Evolutionary conservation across 2,797 vertebrate species (phyloP).

Genomic region (Artibeus jamaicensis): DNA sequence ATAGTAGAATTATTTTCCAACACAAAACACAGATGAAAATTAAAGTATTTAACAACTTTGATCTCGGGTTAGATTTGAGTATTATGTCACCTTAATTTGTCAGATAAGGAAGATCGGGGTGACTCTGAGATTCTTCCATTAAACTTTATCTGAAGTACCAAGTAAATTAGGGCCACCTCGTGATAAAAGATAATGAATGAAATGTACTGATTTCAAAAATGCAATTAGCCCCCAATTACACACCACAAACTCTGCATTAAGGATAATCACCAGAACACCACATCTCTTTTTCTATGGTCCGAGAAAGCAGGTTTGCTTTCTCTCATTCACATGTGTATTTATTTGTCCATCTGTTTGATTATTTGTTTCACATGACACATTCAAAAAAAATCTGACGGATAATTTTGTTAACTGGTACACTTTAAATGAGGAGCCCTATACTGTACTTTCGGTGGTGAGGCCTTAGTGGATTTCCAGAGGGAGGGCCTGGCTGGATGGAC

Average conservation of each 20-base stretch:
- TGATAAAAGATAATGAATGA: slow-evolving; percentile 58
- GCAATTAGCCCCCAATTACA: slow-evolving; percentile 55
- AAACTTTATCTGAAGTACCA: slow-evolving; percentile 53
- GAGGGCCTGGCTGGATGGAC: background rate
- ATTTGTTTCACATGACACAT: background rate
- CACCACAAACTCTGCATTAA: slow-evolving; percentile 44
- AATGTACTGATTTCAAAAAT: slow-evolving; percentile 67
- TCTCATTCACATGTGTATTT: background rate
- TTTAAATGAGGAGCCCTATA: background rate
- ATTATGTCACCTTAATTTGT: slow-evolving; percentile 71
- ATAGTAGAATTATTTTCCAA: slow-evolving; percentile 86
- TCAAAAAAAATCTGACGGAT: slow-evolving; percentile 34
- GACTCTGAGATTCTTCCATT: slow-evolving; percentile 61
- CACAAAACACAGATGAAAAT: slow-evolving; percentile 83
- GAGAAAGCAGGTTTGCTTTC: background rate
- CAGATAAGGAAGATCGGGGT: slow-evolving; percentile 60
- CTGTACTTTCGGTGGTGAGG: background rate
- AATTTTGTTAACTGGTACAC: background rate
- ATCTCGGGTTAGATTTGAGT: slow-evolving; percentile 72
- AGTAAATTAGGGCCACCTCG: slow-evolving; percentile 60
- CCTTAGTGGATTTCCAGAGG: background rate
- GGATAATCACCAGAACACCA: slow-evolving; percentile 18
- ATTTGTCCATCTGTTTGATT: background rate
- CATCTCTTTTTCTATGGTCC: background rate
- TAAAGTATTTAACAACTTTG: slow-evolving; percentile 81